These are phyloP conservation scores for Drosophila littoralis DNA, from an alignment of 1,140 invertebrate genomes.

Conservation along the genomic window DNA sequence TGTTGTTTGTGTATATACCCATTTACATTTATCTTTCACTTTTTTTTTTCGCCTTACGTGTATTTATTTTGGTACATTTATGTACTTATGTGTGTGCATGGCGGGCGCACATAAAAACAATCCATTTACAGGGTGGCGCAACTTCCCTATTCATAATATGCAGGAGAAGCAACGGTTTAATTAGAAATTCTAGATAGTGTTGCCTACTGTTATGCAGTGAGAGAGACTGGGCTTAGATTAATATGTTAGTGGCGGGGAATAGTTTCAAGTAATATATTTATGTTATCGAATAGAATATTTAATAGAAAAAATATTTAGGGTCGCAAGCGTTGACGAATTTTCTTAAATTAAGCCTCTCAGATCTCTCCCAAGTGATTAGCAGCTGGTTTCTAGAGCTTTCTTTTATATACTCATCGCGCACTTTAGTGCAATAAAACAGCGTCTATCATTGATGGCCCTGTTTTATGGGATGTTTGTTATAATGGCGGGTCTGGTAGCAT, in stretches of 20 bases:
- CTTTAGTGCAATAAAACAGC: not conserved
- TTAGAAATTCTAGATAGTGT: slow-evolving; percentile 22
- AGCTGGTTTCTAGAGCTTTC: slow-evolving; percentile 2
- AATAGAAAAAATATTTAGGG: not conserved
- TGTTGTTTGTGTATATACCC: slow-evolving; percentile 54
- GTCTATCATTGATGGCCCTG: slow-evolving; percentile 23
- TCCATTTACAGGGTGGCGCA: slow-evolving; percentile 68
- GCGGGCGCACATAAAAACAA: slow-evolving; percentile 70
- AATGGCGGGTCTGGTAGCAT: slow-evolving; percentile 10
- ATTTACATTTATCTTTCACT: slow-evolving; percentile 80
- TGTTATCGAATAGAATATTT: not conserved
- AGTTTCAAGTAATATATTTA: no score
- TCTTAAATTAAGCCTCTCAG: not conserved
- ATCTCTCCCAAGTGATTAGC: not conserved
- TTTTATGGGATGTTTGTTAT: slow-evolving; percentile 13
- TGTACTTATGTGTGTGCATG: slow-evolving; percentile 6
- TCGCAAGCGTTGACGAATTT: not conserved
- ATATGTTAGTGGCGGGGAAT: not conserved
- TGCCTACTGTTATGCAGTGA: slow-evolving; percentile 22
- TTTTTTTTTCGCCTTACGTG: slow-evolving; percentile 67
- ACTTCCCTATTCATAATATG: slow-evolving; percentile 17
- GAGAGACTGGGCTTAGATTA: not conserved
- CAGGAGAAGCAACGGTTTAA: slow-evolving; percentile 6
- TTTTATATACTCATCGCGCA: not conserved
- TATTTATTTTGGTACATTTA: slow-evolving; percentile 76